A percentile compares a stretch with the other conserved stretches of the same genome.
Conservation (phyloP, 2,797 vertebrate species). For the Pristis pectinata region DNA sequence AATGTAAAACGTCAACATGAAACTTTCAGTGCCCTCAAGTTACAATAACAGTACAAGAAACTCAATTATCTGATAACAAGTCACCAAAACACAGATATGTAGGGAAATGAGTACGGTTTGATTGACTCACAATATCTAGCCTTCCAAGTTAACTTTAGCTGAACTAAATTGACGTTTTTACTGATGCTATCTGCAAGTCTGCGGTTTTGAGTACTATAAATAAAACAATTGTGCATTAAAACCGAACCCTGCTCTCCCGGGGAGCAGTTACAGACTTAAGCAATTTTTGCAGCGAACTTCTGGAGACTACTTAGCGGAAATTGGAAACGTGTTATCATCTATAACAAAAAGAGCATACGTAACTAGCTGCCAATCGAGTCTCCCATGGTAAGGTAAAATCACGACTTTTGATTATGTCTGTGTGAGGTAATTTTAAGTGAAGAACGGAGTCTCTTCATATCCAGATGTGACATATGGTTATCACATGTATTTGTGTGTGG, state of each 20-base stretch:
- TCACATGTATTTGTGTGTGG: constrained; percentile 56
- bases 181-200: constrained; percentile 59
- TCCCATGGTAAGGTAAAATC: constrained; percentile 47
- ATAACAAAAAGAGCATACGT: background rate
- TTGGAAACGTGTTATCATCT: constrained; percentile 18
- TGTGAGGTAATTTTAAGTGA: constrained; percentile 57
- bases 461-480: constrained; percentile 51
- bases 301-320: constrained; percentile 8
- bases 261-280: constrained; percentile 24
- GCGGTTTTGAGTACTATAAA: constrained; percentile 33
- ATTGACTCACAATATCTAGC: constrained; percentile 47
- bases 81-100: constrained; percentile 46
- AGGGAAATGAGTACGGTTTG: constrained; percentile 47
- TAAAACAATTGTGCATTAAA: constrained; percentile 29
- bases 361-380: background rate
- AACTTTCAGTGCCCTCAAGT: constrained; percentile 34
- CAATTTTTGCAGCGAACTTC: background rate
- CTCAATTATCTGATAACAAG: constrained; percentile 50
- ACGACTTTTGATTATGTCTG: constrained; percentile 57
- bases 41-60: constrained; percentile 15
- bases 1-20: background rate
- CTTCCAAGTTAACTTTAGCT: constrained; percentile 45
- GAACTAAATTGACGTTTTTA: constrained; percentile 50
- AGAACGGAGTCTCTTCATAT: constrained; percentile 44
- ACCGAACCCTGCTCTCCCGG: background rate